Percentiles rank a stretch among this genome's conserved stretches.
These are phyloP conservation scores for Oreortyx pictus DNA, from an alignment of 2,797 vertebrate species.

Conservation along the genomic window DNA sequence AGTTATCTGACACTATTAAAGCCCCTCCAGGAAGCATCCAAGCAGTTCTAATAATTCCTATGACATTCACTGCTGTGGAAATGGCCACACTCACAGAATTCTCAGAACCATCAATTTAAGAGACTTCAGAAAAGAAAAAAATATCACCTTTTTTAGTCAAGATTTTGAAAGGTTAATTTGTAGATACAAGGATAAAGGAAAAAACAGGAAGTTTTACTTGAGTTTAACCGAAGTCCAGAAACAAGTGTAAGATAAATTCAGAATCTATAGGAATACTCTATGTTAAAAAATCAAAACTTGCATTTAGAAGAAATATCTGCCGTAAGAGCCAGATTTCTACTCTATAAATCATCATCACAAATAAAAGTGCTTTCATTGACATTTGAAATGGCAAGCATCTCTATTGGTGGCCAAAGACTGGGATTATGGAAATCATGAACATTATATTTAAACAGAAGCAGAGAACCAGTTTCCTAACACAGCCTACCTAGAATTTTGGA, in stretches of 20 bases:
- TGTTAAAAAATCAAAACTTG: not conserved
- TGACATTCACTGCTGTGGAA: not conserved
- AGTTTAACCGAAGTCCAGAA: not conserved
- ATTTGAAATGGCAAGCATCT: not conserved
- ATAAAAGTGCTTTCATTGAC: not conserved
- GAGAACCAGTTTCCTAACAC: not conserved
- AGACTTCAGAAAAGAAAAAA: not conserved
- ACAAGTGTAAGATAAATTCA: not conserved
- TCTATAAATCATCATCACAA: not conserved
- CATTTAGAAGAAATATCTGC: not conserved
- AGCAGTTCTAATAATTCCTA: not conserved
- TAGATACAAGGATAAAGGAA: not conserved
- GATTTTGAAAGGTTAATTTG: not conserved
- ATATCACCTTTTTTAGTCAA: not conserved
- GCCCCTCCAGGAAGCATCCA: not conserved
- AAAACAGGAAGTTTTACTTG: not conserved
- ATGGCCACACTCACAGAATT: not conserved
- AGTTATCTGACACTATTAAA: not conserved
- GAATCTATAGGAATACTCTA: not conserved
- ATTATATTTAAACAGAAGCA: not conserved
- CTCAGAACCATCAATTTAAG: not conserved
- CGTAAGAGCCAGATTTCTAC: not conserved
- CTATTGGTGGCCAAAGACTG: accelerated
- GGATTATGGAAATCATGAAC: accelerated
- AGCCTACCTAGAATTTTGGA: not conserved